Evolutionary conservation across 2,888 invertebrate species (phyloP), one percentile per base, ranked within the genome.

Genomic region (Cerastis rubricosa): DNA sequence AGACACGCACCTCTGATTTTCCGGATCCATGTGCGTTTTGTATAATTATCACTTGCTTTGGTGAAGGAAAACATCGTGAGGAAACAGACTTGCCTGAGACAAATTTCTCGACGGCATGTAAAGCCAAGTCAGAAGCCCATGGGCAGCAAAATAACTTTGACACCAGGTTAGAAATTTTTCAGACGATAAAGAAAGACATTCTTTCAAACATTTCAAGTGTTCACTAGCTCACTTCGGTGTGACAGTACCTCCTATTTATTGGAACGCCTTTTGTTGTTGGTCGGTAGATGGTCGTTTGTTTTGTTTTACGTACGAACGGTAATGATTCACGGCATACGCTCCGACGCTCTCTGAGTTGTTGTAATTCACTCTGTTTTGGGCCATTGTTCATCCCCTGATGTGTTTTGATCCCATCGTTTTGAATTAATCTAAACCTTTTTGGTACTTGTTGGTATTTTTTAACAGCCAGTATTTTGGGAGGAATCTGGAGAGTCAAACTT

Each of bases 261-360:
- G 91, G 88, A 89, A 89, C 87, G 90, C 90, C 93, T 92, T 92
- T 93, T 93, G 92, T 92, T 91, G 87, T 90, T 85, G 80, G 84
- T 84, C 82, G 84, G 86, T 85, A 80, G 90, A 90, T 89, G 90
- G 90, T 87, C 89, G 90, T 90, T 93, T 92, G 91, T 92, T 92
- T 91, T 91, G 91, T 92, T 89, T 88, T 75, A 83, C 74, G 79
- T 85, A 83, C 85, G 8, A 71, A 75, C 82, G 82, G 86, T 91
- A 92, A 93, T 93, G 91, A 93, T 93, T 93, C 92, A 92, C 89
- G 83, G 85, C 88, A 79, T 69, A 71, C 74, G 75, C 74, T 74
- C 80, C 83, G 71, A 83, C 76, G 74, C 83, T 71, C 51, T 61
- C 8, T 45, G 73, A 74, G 59, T 72, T 84, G 72, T 81, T 81